Conservation (phyloP, 2,888 invertebrate species). For the Cantharis rufa region DNA sequence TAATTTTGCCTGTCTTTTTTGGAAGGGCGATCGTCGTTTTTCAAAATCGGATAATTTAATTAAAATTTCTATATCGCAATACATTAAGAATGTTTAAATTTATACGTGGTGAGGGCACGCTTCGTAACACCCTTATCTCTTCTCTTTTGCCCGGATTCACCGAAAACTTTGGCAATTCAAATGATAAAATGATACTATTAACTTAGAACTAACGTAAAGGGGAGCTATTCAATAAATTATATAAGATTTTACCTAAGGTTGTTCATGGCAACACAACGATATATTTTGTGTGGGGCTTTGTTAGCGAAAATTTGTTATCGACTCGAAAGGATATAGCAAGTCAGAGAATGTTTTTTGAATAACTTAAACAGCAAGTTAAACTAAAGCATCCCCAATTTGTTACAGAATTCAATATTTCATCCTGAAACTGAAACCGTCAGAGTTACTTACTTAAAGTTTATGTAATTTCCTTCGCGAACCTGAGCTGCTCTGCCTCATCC, state of each 20-base stretch:
- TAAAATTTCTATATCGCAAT: not conserved
- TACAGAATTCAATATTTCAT: constrained; percentile 28
- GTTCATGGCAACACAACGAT: constrained; percentile 15
- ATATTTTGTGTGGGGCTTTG: not conserved
- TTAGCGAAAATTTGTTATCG: not conserved
- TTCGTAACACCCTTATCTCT: constrained; percentile 26
- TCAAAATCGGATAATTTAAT: not conserved
- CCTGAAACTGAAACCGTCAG: constrained; percentile 44
- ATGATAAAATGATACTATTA: constrained; percentile 56
- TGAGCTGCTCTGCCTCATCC: constrained; percentile 38
- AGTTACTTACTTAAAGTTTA: constrained; percentile 55
- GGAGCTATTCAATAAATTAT: constrained; percentile 53
- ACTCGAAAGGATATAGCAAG: not conserved
- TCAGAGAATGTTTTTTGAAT: not conserved
- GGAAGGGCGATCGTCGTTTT: not conserved
- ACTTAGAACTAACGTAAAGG: constrained; percentile 42
- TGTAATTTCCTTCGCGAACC: constrained; percentile 54
- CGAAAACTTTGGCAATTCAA: constrained; percentile 54
- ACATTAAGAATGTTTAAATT: not conserved
- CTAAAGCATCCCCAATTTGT: constrained; percentile 13
- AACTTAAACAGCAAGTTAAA: not conserved
- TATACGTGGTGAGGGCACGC: constrained; percentile 8
- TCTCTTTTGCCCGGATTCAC: constrained; percentile 25
- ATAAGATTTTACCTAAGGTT: constrained; percentile 53
- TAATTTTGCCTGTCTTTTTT: constrained; percentile 19